phyloP scores from a whole-genome alignment of 2,888 invertebrate genomes.

The Leptura quadrifasciata region DNA sequence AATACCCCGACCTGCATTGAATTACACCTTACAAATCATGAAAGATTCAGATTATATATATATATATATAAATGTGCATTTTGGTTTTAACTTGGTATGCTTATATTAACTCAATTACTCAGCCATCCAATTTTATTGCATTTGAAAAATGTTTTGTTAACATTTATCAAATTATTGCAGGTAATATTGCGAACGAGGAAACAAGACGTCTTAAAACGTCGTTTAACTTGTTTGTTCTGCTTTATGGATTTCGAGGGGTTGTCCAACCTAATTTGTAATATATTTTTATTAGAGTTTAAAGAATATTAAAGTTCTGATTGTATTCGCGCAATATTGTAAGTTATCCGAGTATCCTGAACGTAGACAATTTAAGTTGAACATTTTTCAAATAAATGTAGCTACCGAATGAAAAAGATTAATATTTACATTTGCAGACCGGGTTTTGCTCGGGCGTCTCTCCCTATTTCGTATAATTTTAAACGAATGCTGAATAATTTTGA shows the following conservation, averaged over 20 bases:
- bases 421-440: slow-evolving; percentile 31
- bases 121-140: background rate
- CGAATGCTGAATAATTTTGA: slow-evolving; percentile 45
- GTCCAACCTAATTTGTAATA: slow-evolving; percentile 44
- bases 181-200: slow-evolving; percentile 3
- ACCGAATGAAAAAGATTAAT: slow-evolving; percentile 41
- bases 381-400: slow-evolving; percentile 39
- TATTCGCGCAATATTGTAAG: slow-evolving; percentile 32
- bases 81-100: no score
- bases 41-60: no score
- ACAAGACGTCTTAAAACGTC: background rate
- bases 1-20: no score
- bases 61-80: no score
- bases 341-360: slow-evolving; percentile 33
- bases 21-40: no score
- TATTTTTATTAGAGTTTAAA: slow-evolving; percentile 45
- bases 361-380: slow-evolving; percentile 37
- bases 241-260: slow-evolving; percentile 17
- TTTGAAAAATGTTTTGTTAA: background rate
- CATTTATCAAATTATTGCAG: slow-evolving; percentile 12
- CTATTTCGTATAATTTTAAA: slow-evolving; percentile 37
- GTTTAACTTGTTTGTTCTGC: background rate
- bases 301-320: slow-evolving; percentile 41
- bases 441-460: slow-evolving; percentile 31
- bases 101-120: no score